Conservation (phyloP, 2,888 invertebrate genomes). For the Melanargia galathea region DNA sequence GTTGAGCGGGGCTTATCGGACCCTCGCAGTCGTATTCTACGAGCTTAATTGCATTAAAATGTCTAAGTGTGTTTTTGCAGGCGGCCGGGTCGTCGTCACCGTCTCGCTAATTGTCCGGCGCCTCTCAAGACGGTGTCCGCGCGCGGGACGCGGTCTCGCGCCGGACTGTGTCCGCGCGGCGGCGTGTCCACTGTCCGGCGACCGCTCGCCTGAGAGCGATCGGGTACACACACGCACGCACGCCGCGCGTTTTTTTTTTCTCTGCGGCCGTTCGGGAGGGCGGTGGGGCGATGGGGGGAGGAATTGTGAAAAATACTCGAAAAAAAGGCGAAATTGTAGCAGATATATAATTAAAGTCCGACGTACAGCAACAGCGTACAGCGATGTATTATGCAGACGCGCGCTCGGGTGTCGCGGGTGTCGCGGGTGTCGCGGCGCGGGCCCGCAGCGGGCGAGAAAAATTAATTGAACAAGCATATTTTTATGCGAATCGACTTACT, state of each 20-base stretch:
- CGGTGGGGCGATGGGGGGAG: conserved; percentile 63
- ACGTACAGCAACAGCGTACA: conserved; percentile 73
- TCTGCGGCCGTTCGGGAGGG: conserved; percentile 63
- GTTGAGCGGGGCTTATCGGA: conserved; percentile 78
- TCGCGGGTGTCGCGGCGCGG: conserved; percentile 51
- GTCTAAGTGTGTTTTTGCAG: conserved; percentile 49
- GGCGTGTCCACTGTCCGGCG: conserved; percentile 21
- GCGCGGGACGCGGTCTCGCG: conserved; percentile 40
- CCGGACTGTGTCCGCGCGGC: conserved; percentile 41
- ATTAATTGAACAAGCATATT: conserved; percentile 57
- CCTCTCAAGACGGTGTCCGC: conserved; percentile 35
- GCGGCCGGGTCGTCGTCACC: conserved; percentile 40
- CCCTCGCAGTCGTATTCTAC: conserved; percentile 68
- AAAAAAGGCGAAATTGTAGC: conserved; percentile 83
- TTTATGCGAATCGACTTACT: conserved; percentile 41
- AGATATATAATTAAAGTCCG: conserved; percentile 82
- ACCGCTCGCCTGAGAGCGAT: conserved; percentile 42
- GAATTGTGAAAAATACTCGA: conserved; percentile 83
- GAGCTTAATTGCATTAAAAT: conserved; percentile 75
- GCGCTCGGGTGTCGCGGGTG: conserved; percentile 70
- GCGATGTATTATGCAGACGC: conserved; percentile 79
- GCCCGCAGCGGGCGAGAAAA: conserved; percentile 53
- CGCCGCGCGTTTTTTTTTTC: conserved; percentile 59
- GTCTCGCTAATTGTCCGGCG: conserved; percentile 43
- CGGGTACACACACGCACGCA: conserved; percentile 67